Base-by-base conservation (phyloP, 1,140 invertebrate species). In the Bombus fervidus region DNA sequence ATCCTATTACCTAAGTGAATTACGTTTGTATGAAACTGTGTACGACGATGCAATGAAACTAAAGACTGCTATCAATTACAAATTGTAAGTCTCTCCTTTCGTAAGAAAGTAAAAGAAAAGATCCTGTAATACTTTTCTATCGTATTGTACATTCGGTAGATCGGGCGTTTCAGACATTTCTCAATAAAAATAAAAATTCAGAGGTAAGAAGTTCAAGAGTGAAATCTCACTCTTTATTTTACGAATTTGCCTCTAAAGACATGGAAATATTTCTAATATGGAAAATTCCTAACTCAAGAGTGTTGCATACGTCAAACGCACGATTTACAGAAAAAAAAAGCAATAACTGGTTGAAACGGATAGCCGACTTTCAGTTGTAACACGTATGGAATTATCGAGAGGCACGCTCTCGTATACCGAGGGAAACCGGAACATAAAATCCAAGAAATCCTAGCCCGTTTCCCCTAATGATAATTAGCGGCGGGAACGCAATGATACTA, bases 281-380 rank as follows among this genome's bases (percentile, higher is more conserved):
- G 1, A 62, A 62, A 62, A 62, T n/a, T 66, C 64, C 31, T 66
- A 3, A 34, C 31, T 34, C 15, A 34, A 66, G 15, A 66, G 15
- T 22, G 8, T 41, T 12, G 10, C 5, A 69, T 4, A n/a, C 37
- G 25, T 28, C 18, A 28, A 69, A 39, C 13, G 15, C 68, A n/a
- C 5, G 34, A 4, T 69, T 37, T n/a, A 62, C 13, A 31, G 62
- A n/a, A 41, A n/a, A n/a, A 41, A n/a, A 18, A n/a, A n/a, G 1
- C 39, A n/a, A 41, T 43, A 73, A 73, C 71, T 18, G 41, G 71
- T 73, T 73, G 31, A 73, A 43, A 73, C 15, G 28, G 71, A 13
- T 47, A 73, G 13, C 13, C 39, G 15, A 75, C 43, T 53, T 75
- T 53, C 43, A 53, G 9, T 28, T 9, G 15, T 6, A 8, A 22